These are phyloP conservation scores for Villa cingulata DNA, from an alignment of 2,888 invertebrate genomes.

Conservation along the genomic window DNA sequence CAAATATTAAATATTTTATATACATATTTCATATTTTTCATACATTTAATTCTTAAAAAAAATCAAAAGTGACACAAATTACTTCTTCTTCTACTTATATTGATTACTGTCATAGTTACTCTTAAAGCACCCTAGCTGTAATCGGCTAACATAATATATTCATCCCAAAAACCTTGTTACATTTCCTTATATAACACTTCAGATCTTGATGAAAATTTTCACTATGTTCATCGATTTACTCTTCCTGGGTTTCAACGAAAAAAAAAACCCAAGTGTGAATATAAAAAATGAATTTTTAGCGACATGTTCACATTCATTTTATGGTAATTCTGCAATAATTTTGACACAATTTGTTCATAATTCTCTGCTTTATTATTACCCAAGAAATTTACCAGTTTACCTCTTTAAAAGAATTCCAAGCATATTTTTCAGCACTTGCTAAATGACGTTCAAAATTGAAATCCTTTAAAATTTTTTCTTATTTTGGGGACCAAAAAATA, in stretches of 20 bases:
- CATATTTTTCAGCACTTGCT: background rate
- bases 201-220: conserved; percentile 19
- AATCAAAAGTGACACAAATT: too few relatives aligned
- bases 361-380: too few relatives aligned
- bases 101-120: background rate
- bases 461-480: conserved; percentile 1
- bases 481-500: background rate
- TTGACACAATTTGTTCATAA: too few relatives aligned
- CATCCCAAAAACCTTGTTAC: conserved; percentile 16
- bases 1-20: background rate
- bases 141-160: conserved; percentile 8
- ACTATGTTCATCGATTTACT: conserved; percentile 12
- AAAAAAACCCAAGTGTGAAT: background rate
- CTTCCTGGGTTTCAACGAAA: background rate
- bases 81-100: background rate
- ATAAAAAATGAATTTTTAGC: conserved; percentile 1
- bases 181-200: conserved; percentile 15
- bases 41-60: too few relatives aligned
- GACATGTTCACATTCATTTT: conserved; percentile 3
- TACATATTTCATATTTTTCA: background rate
- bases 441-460: background rate
- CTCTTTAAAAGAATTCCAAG: conserved; percentile 1
- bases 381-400: background rate
- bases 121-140: conserved; percentile 14
- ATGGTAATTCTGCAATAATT: too few relatives aligned